Percentiles rank a stretch among this genome's conserved stretches.
These are phyloP conservation scores for Liparis tanakae DNA, from an alignment of 2,797 vertebrate genomes.

Conservation along the genomic window DNA sequence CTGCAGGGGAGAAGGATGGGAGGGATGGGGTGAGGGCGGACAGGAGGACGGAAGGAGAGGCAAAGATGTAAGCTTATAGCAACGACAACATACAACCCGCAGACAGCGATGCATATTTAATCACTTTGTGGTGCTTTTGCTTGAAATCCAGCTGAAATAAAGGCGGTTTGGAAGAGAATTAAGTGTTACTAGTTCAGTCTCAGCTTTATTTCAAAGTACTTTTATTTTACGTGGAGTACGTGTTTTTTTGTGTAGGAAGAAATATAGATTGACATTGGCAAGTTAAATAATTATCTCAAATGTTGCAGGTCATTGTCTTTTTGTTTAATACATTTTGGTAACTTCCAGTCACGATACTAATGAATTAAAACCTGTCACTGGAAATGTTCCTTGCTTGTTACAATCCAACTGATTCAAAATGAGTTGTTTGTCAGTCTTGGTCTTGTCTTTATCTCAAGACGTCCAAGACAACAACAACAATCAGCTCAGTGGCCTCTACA, in stretches of 20 bases:
- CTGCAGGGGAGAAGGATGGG: constrained; percentile 66
- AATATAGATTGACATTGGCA: not conserved
- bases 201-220: not conserved
- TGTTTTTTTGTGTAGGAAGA: not conserved
- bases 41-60: not conserved
- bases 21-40: no score
- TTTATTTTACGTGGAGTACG: not conserved
- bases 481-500: not conserved
- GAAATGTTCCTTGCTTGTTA: not conserved
- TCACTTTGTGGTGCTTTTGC: not conserved
- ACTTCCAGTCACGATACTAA: not conserved
- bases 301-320: not conserved
- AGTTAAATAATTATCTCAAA: not conserved
- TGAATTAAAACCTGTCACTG: accelerated
- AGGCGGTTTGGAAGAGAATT: not conserved
- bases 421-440: not conserved
- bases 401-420: not conserved
- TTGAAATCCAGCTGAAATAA: not conserved
- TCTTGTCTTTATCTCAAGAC: not conserved
- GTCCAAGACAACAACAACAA: not conserved
- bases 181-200: not conserved
- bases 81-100: not conserved
- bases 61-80: not conserved
- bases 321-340: not conserved
- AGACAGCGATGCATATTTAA: not conserved